phyloP scores from a whole-genome alignment of 2,113 vertebrate genomes.

The Noturus placidus region DNA sequence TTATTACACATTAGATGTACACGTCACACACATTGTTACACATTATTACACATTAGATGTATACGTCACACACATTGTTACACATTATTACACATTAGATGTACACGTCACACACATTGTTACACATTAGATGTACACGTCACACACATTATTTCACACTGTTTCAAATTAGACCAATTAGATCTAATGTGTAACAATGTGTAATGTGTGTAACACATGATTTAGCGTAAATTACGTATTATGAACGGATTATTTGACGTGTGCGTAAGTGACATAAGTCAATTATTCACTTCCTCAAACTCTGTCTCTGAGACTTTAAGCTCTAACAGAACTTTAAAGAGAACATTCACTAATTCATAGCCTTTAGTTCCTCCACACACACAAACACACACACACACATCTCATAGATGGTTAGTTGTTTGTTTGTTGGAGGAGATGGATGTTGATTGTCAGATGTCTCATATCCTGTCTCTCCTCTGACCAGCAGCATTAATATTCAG shows the following conservation, averaged over 20 bases:
- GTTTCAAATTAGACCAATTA: no score
- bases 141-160: no score
- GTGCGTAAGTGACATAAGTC: not conserved
- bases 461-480: slow-evolving; percentile 51
- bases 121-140: no score
- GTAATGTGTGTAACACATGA: no score
- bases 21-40: not conserved
- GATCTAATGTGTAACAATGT: no score
- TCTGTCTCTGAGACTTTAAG: not conserved
- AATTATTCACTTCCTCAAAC: not conserved
- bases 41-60: no score
- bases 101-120: no score
- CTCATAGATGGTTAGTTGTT: not conserved
- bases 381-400: slow-evolving; percentile 9
- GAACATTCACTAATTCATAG: not conserved
- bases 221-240: no score
- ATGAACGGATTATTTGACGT: not conserved
- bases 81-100: not conserved
- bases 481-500: slow-evolving; percentile 73
- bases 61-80: not conserved
- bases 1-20: no score
- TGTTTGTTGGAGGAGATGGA: slow-evolving; percentile 57
- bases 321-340: not conserved
- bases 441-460: slow-evolving; percentile 50
- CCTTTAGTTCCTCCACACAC: not conserved